Evolutionary conservation across 2,888 invertebrate species (phyloP).

Genomic region (Epinotia brunnichana): DNA sequence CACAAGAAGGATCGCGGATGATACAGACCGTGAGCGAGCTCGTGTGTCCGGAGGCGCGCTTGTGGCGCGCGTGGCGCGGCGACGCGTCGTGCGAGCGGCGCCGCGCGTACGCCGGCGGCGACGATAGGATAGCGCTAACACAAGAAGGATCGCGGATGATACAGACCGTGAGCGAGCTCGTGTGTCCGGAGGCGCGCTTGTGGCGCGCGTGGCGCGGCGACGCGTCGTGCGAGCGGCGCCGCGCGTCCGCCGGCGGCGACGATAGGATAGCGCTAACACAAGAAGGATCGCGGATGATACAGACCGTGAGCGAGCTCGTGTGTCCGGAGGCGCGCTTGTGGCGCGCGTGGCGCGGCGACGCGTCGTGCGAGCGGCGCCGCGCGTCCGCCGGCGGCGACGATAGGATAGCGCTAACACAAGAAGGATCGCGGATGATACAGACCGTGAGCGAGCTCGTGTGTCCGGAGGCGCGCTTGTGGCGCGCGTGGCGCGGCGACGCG

Average conservation of each 20-base stretch:
- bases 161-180: constrained; percentile 72
- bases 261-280: too few species aligned
- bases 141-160: too few species aligned
- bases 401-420: too few species aligned
- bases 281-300: too few species aligned
- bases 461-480: constrained; percentile 65
- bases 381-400: constrained; percentile 57
- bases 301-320: constrained; percentile 73
- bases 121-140: too few species aligned
- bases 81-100: constrained; percentile 70
- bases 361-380: constrained; percentile 71
- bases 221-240: constrained; percentile 70
- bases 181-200: constrained; percentile 68
- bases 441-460: constrained; percentile 76
- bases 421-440: constrained; percentile 44
- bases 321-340: constrained; percentile 68
- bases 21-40: constrained; percentile 70
- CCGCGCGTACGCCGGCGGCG: constrained; percentile 59
- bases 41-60: constrained; percentile 68
- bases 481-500: constrained; percentile 60
- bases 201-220: constrained; percentile 63
- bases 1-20: too few species aligned
- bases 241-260: constrained; percentile 58
- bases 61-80: constrained; percentile 63
- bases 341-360: constrained; percentile 61